Percentiles rank a stretch among this genome's conserved stretches.
phyloP scores from a whole-genome alignment of 1,140 invertebrate species.

The Ptiloglossa arizonensis region DNA sequence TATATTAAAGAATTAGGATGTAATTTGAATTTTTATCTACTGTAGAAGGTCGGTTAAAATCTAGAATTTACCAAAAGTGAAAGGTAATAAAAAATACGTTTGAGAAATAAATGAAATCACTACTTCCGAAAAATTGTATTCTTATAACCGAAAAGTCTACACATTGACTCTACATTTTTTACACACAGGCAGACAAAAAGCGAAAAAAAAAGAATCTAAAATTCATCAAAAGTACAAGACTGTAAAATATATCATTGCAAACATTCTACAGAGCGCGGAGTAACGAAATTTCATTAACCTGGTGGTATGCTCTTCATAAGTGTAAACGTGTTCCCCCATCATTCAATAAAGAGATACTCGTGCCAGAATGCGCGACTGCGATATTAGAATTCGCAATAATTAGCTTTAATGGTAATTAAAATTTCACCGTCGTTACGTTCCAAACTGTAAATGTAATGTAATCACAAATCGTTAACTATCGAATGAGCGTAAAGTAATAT shows the following conservation, averaged over 20 bases:
- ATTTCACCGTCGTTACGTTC: slow-evolving; percentile 5
- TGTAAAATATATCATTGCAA: not conserved
- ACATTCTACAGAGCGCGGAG: not conserved
- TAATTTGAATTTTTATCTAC: no score
- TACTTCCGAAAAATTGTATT: no score
- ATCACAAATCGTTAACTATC: not conserved
- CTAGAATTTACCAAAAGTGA: no score
- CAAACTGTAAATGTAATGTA: slow-evolving; percentile 14
- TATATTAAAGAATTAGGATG: no score
- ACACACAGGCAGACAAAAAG: no score
- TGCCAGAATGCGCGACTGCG: not conserved
- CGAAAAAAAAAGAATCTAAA: no score
- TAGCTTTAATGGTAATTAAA: slow-evolving; percentile 32
- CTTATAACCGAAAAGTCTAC: no score
- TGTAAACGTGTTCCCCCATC: not conserved
- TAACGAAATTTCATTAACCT: not conserved
- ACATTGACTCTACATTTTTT: no score
- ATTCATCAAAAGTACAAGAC: no score
- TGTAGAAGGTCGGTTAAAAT: no score
- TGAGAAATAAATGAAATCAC: no score
- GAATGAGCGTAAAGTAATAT: slow-evolving; percentile 39
- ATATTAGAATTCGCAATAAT: slow-evolving; percentile 34
- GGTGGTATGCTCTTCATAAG: not conserved
- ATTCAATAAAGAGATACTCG: slow-evolving; percentile 9
- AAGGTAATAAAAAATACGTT: no score